Evolutionary conservation across 2,888 invertebrate species (phyloP), one percentile per base, ranked within the genome.

Genomic region (Chrysomela aeneicollis): DNA sequence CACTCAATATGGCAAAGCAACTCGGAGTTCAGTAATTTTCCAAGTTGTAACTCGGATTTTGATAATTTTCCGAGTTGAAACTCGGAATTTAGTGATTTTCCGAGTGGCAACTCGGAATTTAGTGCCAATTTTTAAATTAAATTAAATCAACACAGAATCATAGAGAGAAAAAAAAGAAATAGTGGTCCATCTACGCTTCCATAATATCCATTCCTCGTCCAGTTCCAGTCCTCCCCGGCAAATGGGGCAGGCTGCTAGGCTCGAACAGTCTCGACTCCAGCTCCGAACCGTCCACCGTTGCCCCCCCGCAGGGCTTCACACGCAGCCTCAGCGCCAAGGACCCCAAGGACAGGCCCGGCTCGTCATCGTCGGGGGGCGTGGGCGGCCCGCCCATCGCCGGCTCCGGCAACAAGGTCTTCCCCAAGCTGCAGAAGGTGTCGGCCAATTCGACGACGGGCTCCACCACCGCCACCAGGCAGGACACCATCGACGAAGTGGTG

Each of bases 241-340:
- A 93, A 85, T 93, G 93, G 93, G 93, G 93, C 61, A 88, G 93
- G 68, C 86, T 93, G 77, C 85, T 93, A 81, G 92, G 93, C 78
- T 90, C 90, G 77, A 90, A 91, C 72, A 92, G 92, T 82, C 84
- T 92, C 76, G 92, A 92, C 83, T 90, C 91, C 67, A 87, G 87
- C 76, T 89, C 89, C 76, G 90, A 90, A 75, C 84, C 85, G 55
- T 86, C 87, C 69, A 68, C 71, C 8, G 73, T 73, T 12, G n/a
- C n/a, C n/a, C n/a, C n/a, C n/a, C 74, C 78, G 8, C 74, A 74
- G 58, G 72, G 71, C 0, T 86, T 87, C 73, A 86, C 86, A 69
- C 82, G 87, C 78, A 87, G 87, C 80, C 80, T 86, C 70, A 87
- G 87, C 76, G 87, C 87, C 70, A 85, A 87, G 74, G 84, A 84